phyloP scores from a whole-genome alignment of 2,888 invertebrate genomes.

The Tetrapedia diversipes region DNA sequence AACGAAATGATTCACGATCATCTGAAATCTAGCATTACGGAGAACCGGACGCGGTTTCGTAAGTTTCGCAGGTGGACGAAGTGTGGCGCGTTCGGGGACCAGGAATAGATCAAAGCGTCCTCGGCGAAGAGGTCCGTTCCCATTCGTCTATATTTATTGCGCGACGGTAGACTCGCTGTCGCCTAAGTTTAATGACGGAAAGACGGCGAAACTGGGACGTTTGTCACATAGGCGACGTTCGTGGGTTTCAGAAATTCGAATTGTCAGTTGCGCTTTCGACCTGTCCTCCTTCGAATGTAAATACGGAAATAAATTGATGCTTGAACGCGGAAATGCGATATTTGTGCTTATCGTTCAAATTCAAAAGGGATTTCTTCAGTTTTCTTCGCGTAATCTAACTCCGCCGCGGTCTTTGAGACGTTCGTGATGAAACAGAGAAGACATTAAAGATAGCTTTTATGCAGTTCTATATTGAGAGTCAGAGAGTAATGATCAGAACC shows the following conservation, averaged over 20 bases:
- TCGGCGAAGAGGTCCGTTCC: conserved; percentile 47
- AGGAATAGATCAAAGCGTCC: conserved; percentile 74
- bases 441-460: too few species aligned
- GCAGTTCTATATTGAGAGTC: too few species aligned
- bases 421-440: too few species aligned
- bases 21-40: conserved; percentile 46
- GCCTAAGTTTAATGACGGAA: conserved; percentile 59
- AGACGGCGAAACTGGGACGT: conserved; percentile 54
- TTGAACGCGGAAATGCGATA: not conserved
- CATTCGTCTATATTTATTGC: conserved; percentile 67
- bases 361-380: too few species aligned
- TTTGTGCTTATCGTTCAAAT: not conserved
- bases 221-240: conserved; percentile 42
- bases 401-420: too few species aligned
- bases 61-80: conserved; percentile 71
- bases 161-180: conserved; percentile 58
- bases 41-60: conserved; percentile 55
- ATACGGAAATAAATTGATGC: not conserved
- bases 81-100: conserved; percentile 42
- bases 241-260: conserved; percentile 13
- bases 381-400: too few species aligned
- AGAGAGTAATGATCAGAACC: too few species aligned
- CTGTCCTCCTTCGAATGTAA: too few species aligned
- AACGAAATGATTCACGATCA: conserved; percentile 55
- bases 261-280: not conserved